phyloP scores from a whole-genome alignment of 1,140 invertebrate genomes.

The Stegodyphus dumicola region DNA sequence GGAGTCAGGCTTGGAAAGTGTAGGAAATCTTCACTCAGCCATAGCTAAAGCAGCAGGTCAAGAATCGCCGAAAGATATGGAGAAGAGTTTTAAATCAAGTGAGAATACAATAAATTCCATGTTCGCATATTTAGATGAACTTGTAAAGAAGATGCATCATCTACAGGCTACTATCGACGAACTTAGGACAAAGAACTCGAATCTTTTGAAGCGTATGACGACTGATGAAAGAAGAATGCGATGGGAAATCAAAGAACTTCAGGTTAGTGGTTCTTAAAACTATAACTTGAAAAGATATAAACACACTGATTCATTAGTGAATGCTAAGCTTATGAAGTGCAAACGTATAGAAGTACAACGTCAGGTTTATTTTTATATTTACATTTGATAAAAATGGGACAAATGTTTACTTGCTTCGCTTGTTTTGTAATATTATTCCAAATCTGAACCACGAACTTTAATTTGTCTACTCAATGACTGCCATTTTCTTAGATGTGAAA shows the following conservation, averaged over 20 bases:
- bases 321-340: too few relatives aligned
- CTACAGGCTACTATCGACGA: constrained; percentile 3
- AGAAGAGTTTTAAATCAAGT: neutral
- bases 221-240: constrained; percentile 4
- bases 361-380: too few relatives aligned
- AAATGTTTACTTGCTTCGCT: too few relatives aligned
- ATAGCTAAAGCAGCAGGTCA: neutral
- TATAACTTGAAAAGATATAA: too few relatives aligned
- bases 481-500: too few relatives aligned
- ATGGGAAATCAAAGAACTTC: constrained; percentile 21
- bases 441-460: too few relatives aligned
- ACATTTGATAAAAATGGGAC: too few relatives aligned
- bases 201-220: neutral
- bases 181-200: constrained; percentile 5
- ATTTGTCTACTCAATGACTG: too few relatives aligned
- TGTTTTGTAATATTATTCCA: too few relatives aligned
- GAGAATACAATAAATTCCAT: constrained; percentile 3
- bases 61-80: constrained; percentile 7
- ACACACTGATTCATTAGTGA: too few relatives aligned
- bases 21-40: neutral
- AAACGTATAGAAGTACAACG: too few relatives aligned
- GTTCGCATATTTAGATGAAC: constrained; percentile 29
- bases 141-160: constrained; percentile 21
- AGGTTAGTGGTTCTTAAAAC: too few relatives aligned
- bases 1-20: neutral